phyloP scores from a whole-genome alignment of 2,888 invertebrate genomes.

The Gryllus longicercus region DNA sequence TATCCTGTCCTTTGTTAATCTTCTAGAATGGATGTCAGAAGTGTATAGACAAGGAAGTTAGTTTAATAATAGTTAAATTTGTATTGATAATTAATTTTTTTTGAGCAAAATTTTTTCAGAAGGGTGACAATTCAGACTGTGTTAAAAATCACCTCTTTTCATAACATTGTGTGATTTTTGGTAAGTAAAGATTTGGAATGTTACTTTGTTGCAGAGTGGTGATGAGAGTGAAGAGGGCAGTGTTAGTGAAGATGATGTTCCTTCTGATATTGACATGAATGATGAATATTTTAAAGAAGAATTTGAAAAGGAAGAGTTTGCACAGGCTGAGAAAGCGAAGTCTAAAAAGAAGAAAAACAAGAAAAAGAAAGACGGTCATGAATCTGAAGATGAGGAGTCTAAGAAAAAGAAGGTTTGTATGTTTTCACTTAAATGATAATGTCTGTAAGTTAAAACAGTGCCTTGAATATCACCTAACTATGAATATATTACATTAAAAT shows the following conservation, averaged over 20 bases:
- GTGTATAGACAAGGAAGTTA: too few species aligned
- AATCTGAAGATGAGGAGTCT: slow-evolving; percentile 46
- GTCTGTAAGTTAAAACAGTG: too few species aligned
- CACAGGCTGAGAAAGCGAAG: slow-evolving; percentile 48
- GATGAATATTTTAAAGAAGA: slow-evolving; percentile 82
- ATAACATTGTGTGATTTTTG: background rate
- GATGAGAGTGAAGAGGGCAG: slow-evolving; percentile 40
- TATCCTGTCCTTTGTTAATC: too few species aligned
- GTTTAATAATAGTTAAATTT: too few species aligned
- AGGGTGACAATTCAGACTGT: too few species aligned
- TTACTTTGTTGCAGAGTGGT: slow-evolving; percentile 35
- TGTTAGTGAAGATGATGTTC: slow-evolving; percentile 61
- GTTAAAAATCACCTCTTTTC: background rate
- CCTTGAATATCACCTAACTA: too few species aligned
- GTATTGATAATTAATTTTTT: too few species aligned
- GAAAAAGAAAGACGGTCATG: slow-evolving; percentile 35
- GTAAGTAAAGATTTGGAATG: background rate
- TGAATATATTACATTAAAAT: too few species aligned
- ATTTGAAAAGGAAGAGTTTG: slow-evolving; percentile 54
- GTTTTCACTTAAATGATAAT: too few species aligned
- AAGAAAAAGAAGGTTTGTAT: slow-evolving; percentile 42
- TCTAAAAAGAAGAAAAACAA: slow-evolving; percentile 46
- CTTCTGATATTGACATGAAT: slow-evolving; percentile 77
- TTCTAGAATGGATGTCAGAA: too few species aligned
- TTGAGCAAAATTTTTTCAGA: too few species aligned